Percentiles rank a stretch among this genome's conserved stretches.
Conservation (phyloP, 2,113 vertebrate genomes). For the Ammospiza caudacuta region DNA sequence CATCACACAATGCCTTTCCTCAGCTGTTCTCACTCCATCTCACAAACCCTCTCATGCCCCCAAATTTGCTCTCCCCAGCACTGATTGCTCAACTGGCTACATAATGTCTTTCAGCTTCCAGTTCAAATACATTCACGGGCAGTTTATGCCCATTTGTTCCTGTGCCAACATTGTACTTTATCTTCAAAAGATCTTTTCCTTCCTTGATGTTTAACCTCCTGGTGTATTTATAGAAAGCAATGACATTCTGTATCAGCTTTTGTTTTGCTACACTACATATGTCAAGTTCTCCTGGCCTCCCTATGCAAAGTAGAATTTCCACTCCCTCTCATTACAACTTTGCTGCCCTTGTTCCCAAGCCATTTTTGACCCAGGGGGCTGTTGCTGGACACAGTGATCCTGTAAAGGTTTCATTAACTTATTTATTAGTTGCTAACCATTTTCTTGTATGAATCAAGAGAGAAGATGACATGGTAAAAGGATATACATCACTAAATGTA, state of each 20-base stretch:
- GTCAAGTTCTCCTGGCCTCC: neutral
- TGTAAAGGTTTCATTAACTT: neutral
- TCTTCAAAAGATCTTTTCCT: conserved; percentile 48
- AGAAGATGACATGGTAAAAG: neutral
- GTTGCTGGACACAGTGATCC: neutral
- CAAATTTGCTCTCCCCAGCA: neutral
- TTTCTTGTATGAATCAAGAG: neutral
- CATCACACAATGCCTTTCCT: conserved; percentile 27
- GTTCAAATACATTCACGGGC: conserved; percentile 8
- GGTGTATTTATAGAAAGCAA: conserved; percentile 26
- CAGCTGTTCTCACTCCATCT: neutral
- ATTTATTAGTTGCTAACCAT: neutral
- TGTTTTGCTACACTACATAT: neutral
- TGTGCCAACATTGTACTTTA: conserved; percentile 16
- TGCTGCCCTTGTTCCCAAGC: neutral
- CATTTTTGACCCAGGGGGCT: neutral
- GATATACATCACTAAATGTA: neutral
- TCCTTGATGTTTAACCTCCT: conserved; percentile 24
- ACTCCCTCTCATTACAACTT: neutral
- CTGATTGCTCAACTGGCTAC: neutral
- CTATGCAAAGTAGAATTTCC: neutral
- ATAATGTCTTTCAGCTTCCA: conserved; percentile 6
- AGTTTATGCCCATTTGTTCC: conserved; percentile 51
- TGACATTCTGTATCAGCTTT: conserved; percentile 22
- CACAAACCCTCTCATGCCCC: neutral